Evolutionary conservation across 2,888 invertebrate genomes (phyloP).

Genomic region (Drosophila heteroneura): DNA sequence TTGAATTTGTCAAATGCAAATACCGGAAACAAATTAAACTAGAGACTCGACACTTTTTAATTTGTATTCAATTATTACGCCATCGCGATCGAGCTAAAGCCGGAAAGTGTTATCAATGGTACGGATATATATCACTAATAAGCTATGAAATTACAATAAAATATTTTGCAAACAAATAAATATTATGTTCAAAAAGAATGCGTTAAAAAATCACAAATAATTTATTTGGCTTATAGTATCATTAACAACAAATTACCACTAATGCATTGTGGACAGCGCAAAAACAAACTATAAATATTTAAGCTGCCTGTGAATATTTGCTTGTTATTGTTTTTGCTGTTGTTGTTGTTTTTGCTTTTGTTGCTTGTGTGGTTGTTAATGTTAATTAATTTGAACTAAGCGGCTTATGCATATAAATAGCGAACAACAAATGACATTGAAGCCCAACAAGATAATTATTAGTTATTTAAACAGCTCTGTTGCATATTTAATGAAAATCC

Average conservation of each 20-base stretch:
- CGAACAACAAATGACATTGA: constrained; percentile 61
- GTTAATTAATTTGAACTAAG: constrained; percentile 79
- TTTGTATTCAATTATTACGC: constrained; percentile 46
- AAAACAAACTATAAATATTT: constrained; percentile 69
- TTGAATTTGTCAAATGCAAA: constrained; percentile 26
- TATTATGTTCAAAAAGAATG: constrained; percentile 28
- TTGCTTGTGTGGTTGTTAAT: constrained; percentile 58
- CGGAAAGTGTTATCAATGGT: constrained; percentile 1
- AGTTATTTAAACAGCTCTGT: constrained; percentile 77
- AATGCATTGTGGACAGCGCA: constrained; percentile 41
- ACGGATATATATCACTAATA: constrained; percentile 13
- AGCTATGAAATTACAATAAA: constrained; percentile 24
- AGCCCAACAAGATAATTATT: constrained; percentile 77
- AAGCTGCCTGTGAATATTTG: constrained; percentile 47
- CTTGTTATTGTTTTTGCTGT: constrained; percentile 2
- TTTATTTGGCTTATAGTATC: constrained; percentile 73
- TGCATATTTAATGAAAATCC: constrained; percentile 71
- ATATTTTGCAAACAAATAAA: constrained; percentile 39
- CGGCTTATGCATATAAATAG: constrained; percentile 75
- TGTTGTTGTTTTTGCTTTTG: constrained; percentile 14
- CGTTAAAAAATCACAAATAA: constrained; percentile 50
- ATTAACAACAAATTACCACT: constrained; percentile 70
- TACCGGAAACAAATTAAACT: constrained; percentile 22
- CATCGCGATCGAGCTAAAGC: constrained; percentile 12
- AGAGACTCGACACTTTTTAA: constrained; percentile 27